These are phyloP conservation scores for Carabus problematicus DNA, from an alignment of 2,888 invertebrate species.

Conservation along the genomic window DNA sequence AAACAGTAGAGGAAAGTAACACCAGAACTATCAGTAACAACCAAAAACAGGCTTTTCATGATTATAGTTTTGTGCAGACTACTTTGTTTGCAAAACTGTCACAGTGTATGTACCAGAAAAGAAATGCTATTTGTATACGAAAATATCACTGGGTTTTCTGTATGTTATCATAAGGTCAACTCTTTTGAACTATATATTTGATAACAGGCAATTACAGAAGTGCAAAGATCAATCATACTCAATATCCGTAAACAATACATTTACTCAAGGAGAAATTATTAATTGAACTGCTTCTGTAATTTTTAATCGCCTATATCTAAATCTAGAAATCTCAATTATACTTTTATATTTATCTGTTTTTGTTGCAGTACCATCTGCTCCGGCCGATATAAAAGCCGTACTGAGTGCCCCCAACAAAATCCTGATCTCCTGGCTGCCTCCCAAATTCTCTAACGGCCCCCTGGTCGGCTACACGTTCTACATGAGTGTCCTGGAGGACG, in stretches of 20 bases:
- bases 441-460: conserved; percentile 82
- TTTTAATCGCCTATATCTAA: conserved; percentile 21
- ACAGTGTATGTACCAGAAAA: too few relatives aligned
- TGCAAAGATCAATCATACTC: too few relatives aligned
- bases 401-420: conserved; percentile 86
- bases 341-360: conserved; percentile 28
- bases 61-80: too few relatives aligned
- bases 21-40: too few relatives aligned
- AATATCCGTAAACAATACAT: too few relatives aligned
- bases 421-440: conserved; percentile 89
- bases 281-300: too few relatives aligned
- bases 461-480: conserved; percentile 84
- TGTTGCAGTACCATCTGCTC: conserved; percentile 82
- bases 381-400: conserved; percentile 89
- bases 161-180: not conserved
- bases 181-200: not conserved
- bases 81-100: too few relatives aligned
- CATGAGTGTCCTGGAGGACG: conserved; percentile 80
- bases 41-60: too few relatives aligned
- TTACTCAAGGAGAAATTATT: too few relatives aligned
- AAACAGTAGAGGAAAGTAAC: too few relatives aligned
- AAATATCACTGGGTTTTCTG: too few relatives aligned
- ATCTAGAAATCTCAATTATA: conserved; percentile 13
- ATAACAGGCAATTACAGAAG: not conserved
- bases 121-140: too few relatives aligned